Conservation (phyloP, 1,140 invertebrate species). For the Steinernema khuongi region DNA sequence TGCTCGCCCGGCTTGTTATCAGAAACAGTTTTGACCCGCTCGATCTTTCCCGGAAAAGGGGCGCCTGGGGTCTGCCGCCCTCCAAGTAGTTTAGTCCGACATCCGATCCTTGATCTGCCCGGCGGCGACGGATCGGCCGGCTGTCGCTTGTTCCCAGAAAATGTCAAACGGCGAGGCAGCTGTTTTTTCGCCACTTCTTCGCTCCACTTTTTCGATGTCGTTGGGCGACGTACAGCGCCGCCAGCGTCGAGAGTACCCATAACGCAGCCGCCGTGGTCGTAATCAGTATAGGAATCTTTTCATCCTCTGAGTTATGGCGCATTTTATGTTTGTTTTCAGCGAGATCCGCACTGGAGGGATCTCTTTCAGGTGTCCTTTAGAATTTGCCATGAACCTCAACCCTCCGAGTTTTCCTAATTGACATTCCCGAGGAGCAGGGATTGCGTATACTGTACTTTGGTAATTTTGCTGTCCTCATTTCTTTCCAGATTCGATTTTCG, state of each 20-base stretch:
- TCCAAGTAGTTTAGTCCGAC: neutral
- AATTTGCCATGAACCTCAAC: too few relatives aligned
- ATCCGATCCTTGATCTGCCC: neutral
- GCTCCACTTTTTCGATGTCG: neutral
- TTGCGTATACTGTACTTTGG: too few relatives aligned
- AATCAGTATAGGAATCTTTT: too few relatives aligned
- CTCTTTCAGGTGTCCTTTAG: too few relatives aligned
- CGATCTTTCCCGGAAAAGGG: too few relatives aligned
- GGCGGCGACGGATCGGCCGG: neutral
- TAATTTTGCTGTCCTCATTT: too few relatives aligned
- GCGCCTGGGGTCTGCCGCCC: neutral
- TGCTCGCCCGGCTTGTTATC: too few relatives aligned
- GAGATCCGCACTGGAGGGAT: neutral
- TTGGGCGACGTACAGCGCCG: neutral
- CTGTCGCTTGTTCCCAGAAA: neutral
- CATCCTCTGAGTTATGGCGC: too few relatives aligned
- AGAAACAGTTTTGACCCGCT: too few relatives aligned
- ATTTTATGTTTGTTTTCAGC: neutral
- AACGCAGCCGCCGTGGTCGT: neutral
- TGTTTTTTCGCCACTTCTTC: conserved; percentile 3
- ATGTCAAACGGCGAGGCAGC: neutral
- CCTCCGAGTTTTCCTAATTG: too few relatives aligned
- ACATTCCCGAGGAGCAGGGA: too few relatives aligned
- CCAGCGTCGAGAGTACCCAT: neutral
- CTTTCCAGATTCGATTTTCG: too few relatives aligned